Evolutionary conservation across 2,888 invertebrate species (phyloP).

Genomic region (Leucoptera coffeella): DNA sequence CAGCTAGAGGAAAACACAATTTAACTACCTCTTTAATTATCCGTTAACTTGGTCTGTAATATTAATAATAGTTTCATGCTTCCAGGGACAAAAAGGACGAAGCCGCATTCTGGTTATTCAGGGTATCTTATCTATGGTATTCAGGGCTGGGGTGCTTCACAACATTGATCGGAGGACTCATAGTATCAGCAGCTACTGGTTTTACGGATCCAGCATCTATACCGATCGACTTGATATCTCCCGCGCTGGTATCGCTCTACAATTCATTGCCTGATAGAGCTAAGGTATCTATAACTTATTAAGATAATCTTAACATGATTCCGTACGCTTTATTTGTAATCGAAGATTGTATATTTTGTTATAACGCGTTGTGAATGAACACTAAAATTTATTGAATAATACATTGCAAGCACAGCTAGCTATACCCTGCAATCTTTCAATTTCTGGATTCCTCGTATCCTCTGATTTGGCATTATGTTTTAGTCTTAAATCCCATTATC

Average conservation of each 20-base stretch:
- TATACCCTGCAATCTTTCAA: too few species aligned
- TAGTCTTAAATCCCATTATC: too few species aligned
- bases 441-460: too few species aligned
- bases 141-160: conserved; percentile 71
- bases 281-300: too few species aligned
- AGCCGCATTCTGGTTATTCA: conserved; percentile 54
- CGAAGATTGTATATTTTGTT: too few species aligned
- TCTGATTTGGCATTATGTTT: too few species aligned
- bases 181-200: conserved; percentile 65
- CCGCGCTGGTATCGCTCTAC: conserved; percentile 54
- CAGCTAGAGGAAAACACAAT: too few species aligned
- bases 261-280: conserved; percentile 35
- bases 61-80: not conserved
- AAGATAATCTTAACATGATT: too few species aligned
- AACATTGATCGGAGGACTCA: conserved; percentile 66
- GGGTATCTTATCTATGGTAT: conserved; percentile 88
- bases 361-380: too few species aligned
- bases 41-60: not conserved
- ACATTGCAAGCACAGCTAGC: too few species aligned
- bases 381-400: too few species aligned
- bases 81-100: conserved; percentile 8
- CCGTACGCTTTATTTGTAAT: too few species aligned
- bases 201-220: conserved; percentile 55
- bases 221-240: conserved; percentile 62
- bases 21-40: not conserved